These are phyloP conservation scores for Philopedon plagiatum DNA, from an alignment of 2,888 invertebrate species.

Conservation along the genomic window DNA sequence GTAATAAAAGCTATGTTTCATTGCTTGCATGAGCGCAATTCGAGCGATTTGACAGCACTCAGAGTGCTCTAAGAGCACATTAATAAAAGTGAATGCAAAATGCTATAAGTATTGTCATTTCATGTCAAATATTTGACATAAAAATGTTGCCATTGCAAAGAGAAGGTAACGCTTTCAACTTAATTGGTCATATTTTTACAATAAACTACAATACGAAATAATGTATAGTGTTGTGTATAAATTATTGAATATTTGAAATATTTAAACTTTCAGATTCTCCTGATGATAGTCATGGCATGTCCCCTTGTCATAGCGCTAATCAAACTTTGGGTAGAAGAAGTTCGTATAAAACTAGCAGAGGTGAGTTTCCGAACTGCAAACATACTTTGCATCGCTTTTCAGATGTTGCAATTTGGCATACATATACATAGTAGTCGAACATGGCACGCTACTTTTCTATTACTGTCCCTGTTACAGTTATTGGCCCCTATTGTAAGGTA, in stretches of 20 bases:
- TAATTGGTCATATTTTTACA: no score
- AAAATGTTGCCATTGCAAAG: no score
- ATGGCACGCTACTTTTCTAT: conserved; percentile 48
- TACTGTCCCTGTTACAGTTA: conserved; percentile 37
- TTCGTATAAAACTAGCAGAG: conserved; percentile 90
- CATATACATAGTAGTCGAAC: conserved; percentile 34
- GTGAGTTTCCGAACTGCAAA: conserved; percentile 70
- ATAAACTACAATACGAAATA: no score
- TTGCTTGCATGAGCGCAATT: no score
- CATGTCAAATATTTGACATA: no score
- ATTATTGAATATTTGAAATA: conserved; percentile 46
- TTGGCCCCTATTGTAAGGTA: conserved; percentile 9
- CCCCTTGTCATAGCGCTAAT: conserved; percentile 77
- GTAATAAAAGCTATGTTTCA: no score
- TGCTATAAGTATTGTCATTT: no score
- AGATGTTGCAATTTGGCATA: conserved; percentile 34
- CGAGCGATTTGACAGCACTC: no score
- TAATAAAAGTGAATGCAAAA: no score
- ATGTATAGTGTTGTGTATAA: no score
- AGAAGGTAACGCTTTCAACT: no score
- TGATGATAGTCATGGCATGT: conserved; percentile 83
- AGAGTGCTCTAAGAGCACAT: no score
- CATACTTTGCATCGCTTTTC: conserved; percentile 16
- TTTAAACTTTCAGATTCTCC: conserved; percentile 75
- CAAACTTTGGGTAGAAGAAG: conserved; percentile 84